Percentiles rank a stretch among this genome's conserved stretches.
phyloP scores from a whole-genome alignment of 35 echinoderm and acorn worm species.

The Heliocidaris erythrogramma region DNA sequence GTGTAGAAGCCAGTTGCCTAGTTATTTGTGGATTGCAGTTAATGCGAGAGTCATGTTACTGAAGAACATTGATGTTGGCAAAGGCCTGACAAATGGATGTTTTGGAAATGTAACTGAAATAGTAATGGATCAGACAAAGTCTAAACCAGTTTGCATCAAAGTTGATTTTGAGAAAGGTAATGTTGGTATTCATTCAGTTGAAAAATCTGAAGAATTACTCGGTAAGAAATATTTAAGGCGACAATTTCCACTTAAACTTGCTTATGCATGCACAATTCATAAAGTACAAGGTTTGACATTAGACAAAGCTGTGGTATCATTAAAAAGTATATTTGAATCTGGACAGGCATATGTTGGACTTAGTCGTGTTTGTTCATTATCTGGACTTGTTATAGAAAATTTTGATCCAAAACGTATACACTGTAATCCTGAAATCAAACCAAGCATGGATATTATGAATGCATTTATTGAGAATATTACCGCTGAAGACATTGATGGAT shows the following conservation, averaged over 20 bases:
- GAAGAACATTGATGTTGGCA: constrained; percentile 50
- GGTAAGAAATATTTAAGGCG: constrained; percentile 29
- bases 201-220: constrained; percentile 23
- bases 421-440: constrained; percentile 47
- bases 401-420: constrained; percentile 45
- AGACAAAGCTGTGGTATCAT: constrained; percentile 47
- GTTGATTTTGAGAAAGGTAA: constrained; percentile 46
- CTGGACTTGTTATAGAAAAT: constrained; percentile 35
- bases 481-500: too few species aligned
- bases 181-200: constrained; percentile 44
- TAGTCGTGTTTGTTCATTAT: constrained; percentile 45
- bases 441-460: not conserved
- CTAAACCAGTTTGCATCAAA: not conserved
- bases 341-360: constrained; percentile 61
- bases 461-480: too few species aligned
- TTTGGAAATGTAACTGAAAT: constrained; percentile 53
- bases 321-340: constrained; percentile 31
- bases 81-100: constrained; percentile 59
- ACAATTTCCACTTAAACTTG: constrained; percentile 60
- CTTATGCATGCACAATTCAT: constrained; percentile 60
- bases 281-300: constrained; percentile 67
- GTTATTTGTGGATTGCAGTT: constrained; percentile 44
- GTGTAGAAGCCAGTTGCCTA: constrained; percentile 13
- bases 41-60: constrained; percentile 62
- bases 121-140: not conserved